Conservation (phyloP, 2,797 vertebrate species). For the Remorina albescens region DNA sequence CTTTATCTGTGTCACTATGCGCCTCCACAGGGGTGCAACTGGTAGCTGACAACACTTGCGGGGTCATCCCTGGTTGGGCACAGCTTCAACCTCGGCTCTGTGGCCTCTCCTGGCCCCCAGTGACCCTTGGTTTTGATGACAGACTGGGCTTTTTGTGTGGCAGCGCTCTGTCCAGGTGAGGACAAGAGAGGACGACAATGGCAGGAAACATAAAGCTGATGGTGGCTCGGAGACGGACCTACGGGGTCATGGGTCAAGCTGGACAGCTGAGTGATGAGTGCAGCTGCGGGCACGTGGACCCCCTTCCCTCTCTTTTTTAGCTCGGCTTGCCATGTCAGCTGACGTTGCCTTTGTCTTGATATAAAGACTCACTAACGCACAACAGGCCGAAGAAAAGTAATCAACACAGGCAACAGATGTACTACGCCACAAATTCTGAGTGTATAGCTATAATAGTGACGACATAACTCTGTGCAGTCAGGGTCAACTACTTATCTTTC, state of each 20-base stretch:
- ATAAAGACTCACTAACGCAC: conserved; percentile 76
- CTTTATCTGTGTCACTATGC: conserved; percentile 60
- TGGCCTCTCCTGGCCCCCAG: conserved; percentile 66
- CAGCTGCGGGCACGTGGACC: conserved; percentile 77
- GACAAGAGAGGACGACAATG: conserved; percentile 79
- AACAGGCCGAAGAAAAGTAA: conserved; percentile 67
- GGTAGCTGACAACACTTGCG: conserved; percentile 72
- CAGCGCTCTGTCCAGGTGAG: conserved; percentile 84
- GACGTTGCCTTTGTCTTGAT: conserved; percentile 73
- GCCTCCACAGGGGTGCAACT: conserved; percentile 76
- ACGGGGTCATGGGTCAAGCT: conserved; percentile 78
- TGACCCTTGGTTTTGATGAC: conserved; percentile 83
- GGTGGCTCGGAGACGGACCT: conserved; percentile 75
- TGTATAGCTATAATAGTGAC: conserved; percentile 41
- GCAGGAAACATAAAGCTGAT: conserved; percentile 81
- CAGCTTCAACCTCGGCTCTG: conserved; percentile 62
- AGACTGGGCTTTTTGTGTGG: conserved; percentile 78
- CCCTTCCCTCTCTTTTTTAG: conserved; percentile 61
- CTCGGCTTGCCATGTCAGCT: conserved; percentile 73
- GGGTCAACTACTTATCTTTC: conserved; percentile 10
- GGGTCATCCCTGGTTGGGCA: conserved; percentile 68
- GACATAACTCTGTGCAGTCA: background rate
- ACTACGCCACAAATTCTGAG: conserved; percentile 50
- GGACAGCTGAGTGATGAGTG: conserved; percentile 85
- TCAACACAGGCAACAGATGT: conserved; percentile 73